Conservation (phyloP, 2,113 vertebrate genomes). For the Periophthalmodon schlosseri region DNA sequence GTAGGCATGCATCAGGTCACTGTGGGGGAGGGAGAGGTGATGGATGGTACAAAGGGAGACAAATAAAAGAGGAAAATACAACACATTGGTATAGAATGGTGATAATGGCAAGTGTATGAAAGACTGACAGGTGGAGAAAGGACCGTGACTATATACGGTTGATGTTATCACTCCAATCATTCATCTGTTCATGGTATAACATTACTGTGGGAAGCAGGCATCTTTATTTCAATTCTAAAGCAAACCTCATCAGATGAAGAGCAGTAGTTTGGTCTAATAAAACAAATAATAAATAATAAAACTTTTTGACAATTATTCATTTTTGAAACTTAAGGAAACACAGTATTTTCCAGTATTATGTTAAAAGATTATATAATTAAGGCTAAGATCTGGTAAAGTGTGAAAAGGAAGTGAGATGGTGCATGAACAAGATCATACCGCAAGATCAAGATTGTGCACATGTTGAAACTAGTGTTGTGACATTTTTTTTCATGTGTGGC, state of each 20-base stretch:
- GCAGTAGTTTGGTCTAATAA: too few species aligned
- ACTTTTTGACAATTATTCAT: neutral
- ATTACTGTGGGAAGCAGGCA: neutral
- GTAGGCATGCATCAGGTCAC: slow-evolving; percentile 30
- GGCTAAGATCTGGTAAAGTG: neutral
- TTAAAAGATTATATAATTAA: neutral
- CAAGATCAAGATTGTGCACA: too few species aligned
- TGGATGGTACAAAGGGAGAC: neutral
- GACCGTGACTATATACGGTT: slow-evolving; percentile 20
- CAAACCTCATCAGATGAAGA: too few species aligned
- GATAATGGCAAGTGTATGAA: slow-evolving; percentile 1
- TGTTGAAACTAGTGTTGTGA: too few species aligned
- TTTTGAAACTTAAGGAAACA: neutral
- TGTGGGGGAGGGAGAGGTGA: neutral
- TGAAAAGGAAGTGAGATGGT: neutral
- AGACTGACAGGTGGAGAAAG: neutral
- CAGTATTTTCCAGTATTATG: neutral
- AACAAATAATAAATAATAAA: too few species aligned
- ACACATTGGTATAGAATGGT: neutral
- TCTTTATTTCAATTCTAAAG: slow-evolving; percentile 1
- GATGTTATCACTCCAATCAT: slow-evolving; percentile 35
- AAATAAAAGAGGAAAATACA: slow-evolving; percentile 7
- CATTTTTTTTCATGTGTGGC: too few species aligned
- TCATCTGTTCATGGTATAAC: slow-evolving; percentile 4
- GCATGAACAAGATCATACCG: too few species aligned